Conservation (phyloP, 2,888 invertebrate species). For the Idaea biselata region DNA sequence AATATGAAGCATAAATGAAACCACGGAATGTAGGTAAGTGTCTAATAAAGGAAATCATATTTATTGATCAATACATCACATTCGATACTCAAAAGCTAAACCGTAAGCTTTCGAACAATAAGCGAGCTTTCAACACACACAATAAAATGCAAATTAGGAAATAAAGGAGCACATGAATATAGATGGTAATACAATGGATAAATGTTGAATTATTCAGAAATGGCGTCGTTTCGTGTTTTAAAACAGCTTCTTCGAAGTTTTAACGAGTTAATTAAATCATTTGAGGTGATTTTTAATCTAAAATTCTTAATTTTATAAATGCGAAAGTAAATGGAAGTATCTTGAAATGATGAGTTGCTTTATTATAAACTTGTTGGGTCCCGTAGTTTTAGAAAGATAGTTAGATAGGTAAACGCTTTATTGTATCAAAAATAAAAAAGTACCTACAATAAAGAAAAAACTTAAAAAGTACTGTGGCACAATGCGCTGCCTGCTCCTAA, state of each 20-base stretch:
- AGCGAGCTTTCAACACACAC: constrained; percentile 15
- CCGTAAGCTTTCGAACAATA: constrained; percentile 14
- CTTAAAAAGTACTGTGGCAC: too few species aligned
- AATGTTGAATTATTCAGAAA: neutral
- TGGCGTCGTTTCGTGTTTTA: neutral
- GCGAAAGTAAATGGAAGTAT: too few species aligned
- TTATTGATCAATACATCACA: neutral
- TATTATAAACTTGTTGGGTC: too few species aligned
- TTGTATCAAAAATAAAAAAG: too few species aligned
- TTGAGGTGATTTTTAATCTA: neutral
- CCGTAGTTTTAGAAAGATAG: too few species aligned
- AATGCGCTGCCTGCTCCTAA: too few species aligned
- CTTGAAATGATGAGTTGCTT: too few species aligned
- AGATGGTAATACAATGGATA: constrained; percentile 4
- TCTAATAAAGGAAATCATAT: neutral
- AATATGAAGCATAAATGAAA: neutral
- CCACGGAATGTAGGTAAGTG: neutral
- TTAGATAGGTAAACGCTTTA: too few species aligned
- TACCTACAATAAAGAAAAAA: too few species aligned
- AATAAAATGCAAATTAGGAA: constrained; percentile 27
- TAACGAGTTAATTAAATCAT: neutral
- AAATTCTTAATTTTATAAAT: too few species aligned
- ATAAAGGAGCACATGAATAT: constrained; percentile 34
- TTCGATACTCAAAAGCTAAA: constrained; percentile 1
- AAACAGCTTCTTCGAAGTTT: neutral